phyloP scores from a whole-genome alignment of 2,113 vertebrate genomes.

The Gulo gulo region DNA sequence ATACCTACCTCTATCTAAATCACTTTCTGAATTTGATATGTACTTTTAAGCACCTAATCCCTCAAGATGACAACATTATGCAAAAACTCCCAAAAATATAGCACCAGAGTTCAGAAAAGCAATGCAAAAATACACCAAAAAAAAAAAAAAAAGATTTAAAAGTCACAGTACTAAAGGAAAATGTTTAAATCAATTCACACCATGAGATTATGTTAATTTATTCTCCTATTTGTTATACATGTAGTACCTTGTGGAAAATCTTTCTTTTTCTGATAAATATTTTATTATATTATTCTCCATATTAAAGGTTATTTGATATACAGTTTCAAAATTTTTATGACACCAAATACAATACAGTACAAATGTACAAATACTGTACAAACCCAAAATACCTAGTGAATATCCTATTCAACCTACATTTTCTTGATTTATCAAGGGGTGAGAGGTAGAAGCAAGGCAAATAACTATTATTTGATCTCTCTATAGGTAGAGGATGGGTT shows the following conservation, averaged over 20 bases:
- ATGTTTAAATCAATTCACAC: neutral
- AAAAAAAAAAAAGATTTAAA: neutral
- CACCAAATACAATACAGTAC: neutral
- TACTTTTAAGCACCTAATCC: neutral
- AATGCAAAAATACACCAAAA: neutral
- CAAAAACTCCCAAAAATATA: neutral
- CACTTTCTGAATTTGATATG: neutral
- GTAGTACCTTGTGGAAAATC: neutral
- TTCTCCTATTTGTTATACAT: neutral
- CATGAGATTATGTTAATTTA: neutral
- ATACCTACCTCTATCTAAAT: neutral
- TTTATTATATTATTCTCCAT: neutral
- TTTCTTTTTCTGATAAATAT: neutral
- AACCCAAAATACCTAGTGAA: neutral
- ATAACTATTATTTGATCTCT: neutral
- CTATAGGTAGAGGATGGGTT: neutral
- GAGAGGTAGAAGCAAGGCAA: neutral
- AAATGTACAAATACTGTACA: neutral
- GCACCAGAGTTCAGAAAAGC: neutral
- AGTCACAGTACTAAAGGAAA: neutral
- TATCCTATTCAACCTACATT: neutral
- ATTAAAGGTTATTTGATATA: neutral
- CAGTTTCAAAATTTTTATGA: neutral
- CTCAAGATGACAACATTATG: neutral
- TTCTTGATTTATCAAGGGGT: neutral